Evolutionary conservation across 2,113 vertebrate genomes (phyloP).

Genomic region (Dasyurus viverrinus): DNA sequence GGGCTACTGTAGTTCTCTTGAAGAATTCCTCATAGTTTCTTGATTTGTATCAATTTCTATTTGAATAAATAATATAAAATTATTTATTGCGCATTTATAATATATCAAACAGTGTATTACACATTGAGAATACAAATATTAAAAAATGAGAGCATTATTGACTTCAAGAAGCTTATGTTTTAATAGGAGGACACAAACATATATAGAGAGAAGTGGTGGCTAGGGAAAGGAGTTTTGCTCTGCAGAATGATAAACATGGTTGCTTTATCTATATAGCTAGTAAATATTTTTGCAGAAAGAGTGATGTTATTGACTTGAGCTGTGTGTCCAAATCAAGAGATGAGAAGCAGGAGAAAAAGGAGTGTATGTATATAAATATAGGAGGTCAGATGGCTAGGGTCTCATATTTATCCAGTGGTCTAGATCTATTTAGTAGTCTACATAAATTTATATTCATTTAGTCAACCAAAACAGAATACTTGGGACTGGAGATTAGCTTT

Average conservation of each 20-base stretch:
- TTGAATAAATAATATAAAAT: background rate
- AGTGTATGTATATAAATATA: background rate
- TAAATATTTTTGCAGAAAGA: background rate
- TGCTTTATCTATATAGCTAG: background rate
- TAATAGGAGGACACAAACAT: background rate
- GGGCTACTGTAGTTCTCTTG: background rate
- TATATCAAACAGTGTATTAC: background rate
- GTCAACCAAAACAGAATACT: background rate
- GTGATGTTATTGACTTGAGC: background rate
- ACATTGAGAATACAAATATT: background rate
- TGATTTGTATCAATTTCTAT: background rate
- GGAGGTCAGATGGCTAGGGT: background rate
- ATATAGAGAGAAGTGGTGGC: background rate
- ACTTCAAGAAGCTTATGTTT: background rate
- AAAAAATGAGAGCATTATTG: background rate
- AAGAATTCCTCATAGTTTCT: background rate
- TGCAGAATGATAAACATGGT: background rate
- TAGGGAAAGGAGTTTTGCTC: background rate
- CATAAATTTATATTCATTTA: background rate
- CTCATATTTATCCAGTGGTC: background rate
- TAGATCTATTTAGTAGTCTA: background rate
- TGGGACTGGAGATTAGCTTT: background rate
- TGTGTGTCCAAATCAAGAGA: background rate
- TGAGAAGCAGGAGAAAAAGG: background rate
- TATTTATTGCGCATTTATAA: background rate